Percentiles rank a stretch among this genome's conserved stretches.
These are phyloP conservation scores for Cynopterus sphinx DNA, from an alignment of 2,797 vertebrate genomes.

Conservation along the genomic window DNA sequence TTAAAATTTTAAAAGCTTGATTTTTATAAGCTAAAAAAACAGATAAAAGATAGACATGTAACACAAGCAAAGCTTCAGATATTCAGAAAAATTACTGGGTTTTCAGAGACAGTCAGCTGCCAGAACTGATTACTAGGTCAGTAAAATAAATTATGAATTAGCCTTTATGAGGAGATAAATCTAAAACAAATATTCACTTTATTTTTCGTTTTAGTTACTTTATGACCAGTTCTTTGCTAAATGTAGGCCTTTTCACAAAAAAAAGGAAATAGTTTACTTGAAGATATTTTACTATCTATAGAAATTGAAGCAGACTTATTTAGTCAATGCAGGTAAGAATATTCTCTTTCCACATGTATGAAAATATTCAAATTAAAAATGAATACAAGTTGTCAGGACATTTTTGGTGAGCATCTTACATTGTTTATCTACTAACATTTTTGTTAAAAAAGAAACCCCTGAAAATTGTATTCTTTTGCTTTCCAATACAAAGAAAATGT, in stretches of 20 bases:
- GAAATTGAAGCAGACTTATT: neutral
- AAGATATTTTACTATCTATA: neutral
- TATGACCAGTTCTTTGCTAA: neutral
- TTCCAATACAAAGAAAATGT: neutral
- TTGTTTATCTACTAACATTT: neutral
- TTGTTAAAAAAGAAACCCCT: neutral
- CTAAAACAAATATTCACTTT: neutral
- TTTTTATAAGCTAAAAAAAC: neutral
- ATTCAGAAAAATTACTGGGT: neutral
- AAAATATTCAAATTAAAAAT: conserved; percentile 33
- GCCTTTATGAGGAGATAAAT: neutral
- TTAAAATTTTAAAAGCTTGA: neutral
- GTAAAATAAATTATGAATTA: neutral
- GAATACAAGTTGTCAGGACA: neutral
- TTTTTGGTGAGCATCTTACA: neutral
- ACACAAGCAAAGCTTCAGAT: neutral
- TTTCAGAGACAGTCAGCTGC: neutral
- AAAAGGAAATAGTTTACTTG: neutral
- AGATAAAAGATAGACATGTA: neutral
- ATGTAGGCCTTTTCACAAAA: neutral
- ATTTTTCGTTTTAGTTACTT: neutral
- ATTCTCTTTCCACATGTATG: neutral
- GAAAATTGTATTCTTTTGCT: neutral
- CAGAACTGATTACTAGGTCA: neutral
- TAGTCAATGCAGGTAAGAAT: neutral